A percentile compares a stretch with the other conserved stretches of the same genome.
These are phyloP conservation scores for Dichetophora obliterata DNA, from an alignment of 2,888 invertebrate species.

Conservation along the genomic window DNA sequence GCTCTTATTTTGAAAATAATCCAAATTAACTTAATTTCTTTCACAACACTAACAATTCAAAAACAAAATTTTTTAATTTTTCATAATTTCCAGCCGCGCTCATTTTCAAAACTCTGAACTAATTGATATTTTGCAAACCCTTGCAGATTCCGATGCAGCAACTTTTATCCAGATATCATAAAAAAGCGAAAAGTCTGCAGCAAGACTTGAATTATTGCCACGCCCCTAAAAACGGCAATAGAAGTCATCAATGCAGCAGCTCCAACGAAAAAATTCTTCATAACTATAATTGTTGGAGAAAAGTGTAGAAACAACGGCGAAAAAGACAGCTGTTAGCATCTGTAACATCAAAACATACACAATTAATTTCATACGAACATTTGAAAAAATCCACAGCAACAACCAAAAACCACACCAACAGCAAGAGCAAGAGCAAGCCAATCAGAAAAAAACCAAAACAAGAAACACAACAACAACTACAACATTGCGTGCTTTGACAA, in stretches of 20 bases:
- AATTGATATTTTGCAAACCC: conserved; percentile 43
- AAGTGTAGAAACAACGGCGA: conserved; percentile 30
- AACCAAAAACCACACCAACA: conserved; percentile 43
- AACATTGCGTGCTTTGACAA: conserved; percentile 57
- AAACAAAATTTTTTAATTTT: no score
- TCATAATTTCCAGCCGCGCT: not conserved
- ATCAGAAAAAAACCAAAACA: no score
- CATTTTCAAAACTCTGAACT: not conserved
- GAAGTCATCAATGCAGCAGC: conserved; percentile 43
- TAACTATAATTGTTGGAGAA: conserved; percentile 38
- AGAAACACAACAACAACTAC: conserved; percentile 45
- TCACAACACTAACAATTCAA: no score
- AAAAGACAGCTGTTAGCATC: not conserved
- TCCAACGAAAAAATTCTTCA: conserved; percentile 44
- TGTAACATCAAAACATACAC: not conserved
- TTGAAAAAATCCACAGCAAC: conserved; percentile 55
- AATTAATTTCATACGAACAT: conserved; percentile 21
- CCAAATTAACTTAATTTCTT: no score
- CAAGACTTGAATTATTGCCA: conserved; percentile 65
- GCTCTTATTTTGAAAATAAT: no score
- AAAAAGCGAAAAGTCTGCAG: conserved; percentile 63
- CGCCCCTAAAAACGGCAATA: conserved; percentile 46
- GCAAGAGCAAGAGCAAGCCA: conserved; percentile 35
- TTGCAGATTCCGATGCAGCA: conserved; percentile 54
- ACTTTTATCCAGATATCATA: conserved; percentile 58